Percentiles rank a stretch among this genome's conserved stretches.
Conservation (phyloP, 2,113 vertebrate species). For the Chaetorhynchus papuensis region DNA sequence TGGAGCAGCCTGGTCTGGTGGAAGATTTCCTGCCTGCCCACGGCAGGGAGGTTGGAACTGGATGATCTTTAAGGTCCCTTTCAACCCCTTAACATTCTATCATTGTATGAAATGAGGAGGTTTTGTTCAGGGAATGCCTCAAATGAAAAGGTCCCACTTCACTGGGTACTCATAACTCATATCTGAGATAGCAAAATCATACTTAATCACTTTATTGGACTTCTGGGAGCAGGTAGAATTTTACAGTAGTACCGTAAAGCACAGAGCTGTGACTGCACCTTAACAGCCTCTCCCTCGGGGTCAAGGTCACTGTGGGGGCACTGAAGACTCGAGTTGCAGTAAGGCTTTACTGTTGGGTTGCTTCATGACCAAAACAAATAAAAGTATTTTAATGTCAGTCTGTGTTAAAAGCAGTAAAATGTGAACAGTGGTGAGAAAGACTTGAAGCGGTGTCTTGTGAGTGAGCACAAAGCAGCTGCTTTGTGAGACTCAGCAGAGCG, state of each 20-base stretch:
- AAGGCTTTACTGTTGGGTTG: not conserved
- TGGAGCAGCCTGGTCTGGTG: not conserved
- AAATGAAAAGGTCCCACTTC: fast-evolving
- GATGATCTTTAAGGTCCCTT: not conserved
- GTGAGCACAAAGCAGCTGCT: not conserved
- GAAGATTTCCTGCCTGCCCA: not conserved
- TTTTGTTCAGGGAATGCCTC: not conserved
- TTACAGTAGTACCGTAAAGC: fast-evolving
- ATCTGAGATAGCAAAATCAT: not conserved
- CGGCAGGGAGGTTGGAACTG: not conserved
- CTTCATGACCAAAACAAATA: not conserved
- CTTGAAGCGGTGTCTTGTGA: not conserved
- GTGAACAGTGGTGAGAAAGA: not conserved
- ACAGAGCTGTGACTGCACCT: fast-evolving
- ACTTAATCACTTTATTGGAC: fast-evolving
- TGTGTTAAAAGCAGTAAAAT: not conserved
- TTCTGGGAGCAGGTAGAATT: too few relatives aligned
- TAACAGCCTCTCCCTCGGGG: not conserved
- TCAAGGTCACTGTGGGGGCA: not conserved
- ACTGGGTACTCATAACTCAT: fast-evolving
- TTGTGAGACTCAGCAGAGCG: fast-evolving
- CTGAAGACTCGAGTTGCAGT: too few relatives aligned
- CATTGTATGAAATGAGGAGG: fast-evolving
- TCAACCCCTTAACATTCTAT: too few relatives aligned
- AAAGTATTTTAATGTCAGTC: not conserved